phyloP scores from a whole-genome alignment of 1,140 invertebrate species.

The Tachypleus tridentatus region DNA sequence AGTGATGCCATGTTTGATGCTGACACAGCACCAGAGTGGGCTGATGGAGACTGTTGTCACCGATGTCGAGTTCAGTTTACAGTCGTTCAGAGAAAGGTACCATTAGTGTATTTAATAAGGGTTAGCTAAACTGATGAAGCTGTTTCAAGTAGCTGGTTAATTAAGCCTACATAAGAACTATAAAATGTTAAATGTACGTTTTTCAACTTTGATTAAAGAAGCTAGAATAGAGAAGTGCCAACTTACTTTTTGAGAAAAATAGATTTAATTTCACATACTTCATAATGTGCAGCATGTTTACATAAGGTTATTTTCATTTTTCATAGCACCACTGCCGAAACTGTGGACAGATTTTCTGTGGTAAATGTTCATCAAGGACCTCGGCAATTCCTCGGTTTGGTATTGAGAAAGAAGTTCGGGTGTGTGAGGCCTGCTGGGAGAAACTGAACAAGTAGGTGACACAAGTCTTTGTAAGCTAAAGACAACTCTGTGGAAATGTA shows the following conservation, averaged over 20 bases:
- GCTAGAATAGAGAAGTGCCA: no score
- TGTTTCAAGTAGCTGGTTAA: background rate
- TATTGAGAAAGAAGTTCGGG: conserved; percentile 94
- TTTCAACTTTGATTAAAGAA: no score
- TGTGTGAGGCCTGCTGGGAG: conserved; percentile 91
- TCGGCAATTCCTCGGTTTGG: conserved; percentile 92
- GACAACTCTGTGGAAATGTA: no score
- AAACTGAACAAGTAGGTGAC: background rate
- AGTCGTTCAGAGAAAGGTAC: conserved; percentile 50
- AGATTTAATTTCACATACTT: no score
- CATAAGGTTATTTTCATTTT: no score
- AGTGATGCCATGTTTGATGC: conserved; percentile 97
- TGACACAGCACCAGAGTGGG: conserved; percentile 93
- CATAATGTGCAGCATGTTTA: no score
- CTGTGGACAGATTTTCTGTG: conserved; percentile 95
- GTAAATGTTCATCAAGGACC: conserved; percentile 77
- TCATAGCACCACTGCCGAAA: conserved; percentile 77
- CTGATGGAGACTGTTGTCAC: conserved; percentile 85
- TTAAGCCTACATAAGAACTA: no score
- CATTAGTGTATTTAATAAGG: conserved; percentile 40
- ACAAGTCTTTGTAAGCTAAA: no score
- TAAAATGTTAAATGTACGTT: no score
- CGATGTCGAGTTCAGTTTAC: conserved; percentile 72
- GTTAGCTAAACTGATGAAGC: conserved; percentile 5
- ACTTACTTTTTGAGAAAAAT: no score